Conservation (phyloP, 2,797 vertebrate genomes). For the Myiothlypis coronata region DNA sequence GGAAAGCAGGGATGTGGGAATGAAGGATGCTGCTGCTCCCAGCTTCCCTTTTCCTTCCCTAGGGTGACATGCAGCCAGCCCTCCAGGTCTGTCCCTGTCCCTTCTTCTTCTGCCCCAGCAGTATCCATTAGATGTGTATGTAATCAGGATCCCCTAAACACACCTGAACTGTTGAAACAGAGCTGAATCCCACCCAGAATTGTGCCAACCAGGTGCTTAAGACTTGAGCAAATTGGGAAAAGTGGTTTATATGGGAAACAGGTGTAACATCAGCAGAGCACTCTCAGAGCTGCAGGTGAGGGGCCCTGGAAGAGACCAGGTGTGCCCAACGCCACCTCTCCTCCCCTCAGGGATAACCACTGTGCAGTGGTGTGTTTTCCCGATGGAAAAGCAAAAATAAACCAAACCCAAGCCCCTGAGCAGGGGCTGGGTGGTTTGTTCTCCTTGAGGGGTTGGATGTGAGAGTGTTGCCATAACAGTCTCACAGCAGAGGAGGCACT, state of each 20-base stretch:
- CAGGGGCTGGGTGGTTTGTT: background rate
- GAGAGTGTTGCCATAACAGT: background rate
- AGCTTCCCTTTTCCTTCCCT: background rate
- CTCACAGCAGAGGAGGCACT: background rate
- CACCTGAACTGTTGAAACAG: rapidly evolving
- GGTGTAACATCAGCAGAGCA: rapidly evolving
- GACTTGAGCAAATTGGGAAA: background rate
- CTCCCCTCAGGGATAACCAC: background rate
- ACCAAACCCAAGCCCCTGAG: background rate
- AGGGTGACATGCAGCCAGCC: background rate
- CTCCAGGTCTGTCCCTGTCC: background rate
- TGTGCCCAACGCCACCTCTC: background rate
- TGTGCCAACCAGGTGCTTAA: rapidly evolving
- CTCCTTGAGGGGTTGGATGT: background rate
- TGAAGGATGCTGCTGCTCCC: background rate
- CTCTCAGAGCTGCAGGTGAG: background rate
- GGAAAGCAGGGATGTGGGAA: background rate
- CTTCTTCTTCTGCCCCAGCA: background rate
- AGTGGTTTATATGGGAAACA: background rate
- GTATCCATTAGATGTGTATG: background rate
- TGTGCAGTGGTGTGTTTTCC: background rate
- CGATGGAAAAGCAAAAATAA: background rate
- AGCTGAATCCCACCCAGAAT: background rate
- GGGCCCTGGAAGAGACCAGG: background rate
- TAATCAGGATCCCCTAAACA: background rate